Evolutionary conservation across 2,888 invertebrate species (phyloP), one percentile per base, ranked within the genome.

Genomic region (Dorcus parallelipipedus): DNA sequence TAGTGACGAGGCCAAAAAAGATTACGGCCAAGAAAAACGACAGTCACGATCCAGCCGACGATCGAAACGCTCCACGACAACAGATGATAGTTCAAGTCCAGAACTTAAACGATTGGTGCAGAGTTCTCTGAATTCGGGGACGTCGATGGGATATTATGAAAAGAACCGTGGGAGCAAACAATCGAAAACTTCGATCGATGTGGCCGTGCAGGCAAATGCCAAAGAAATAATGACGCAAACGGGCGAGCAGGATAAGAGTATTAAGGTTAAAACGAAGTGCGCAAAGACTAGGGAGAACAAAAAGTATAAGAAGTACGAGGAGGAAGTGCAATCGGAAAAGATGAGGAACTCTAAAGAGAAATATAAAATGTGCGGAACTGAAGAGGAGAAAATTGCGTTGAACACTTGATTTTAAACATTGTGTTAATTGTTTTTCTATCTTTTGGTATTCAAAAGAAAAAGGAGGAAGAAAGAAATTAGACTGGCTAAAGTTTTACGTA

Each of bases 151-250:
- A 14, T 63, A 52, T 49, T 63, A 61, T 41, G 66, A 66, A 54
- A 66, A 80, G 78, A 71, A 72, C 50, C 60, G 71, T 45, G 67
- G 66, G 0, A 81, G 81, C 9, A 77, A 80, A 7, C 82, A 80
- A 54, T 82, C 82, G 59, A 81, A 81, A 67, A 81, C 80, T 1
- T 83, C 83, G 48, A 82, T 80, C 52, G 83, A 84, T 64, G 83
- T 84, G 7, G 84, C 83, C 7, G 83, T 83, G n/a, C 84, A 84
- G 68, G 81, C 83, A 0, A 82, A 82, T 69, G 81, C 82, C 2
- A 80, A 79, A 58, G 83, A 84, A 65, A 80, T 83, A 49, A 79
- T 77, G 10, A 74, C 73, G 10, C 80, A 80, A 43, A 80, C 79
- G 20, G 75, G 78, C 7, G 68, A 67, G 23, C 65, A 62, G 40